Evolutionary conservation across 2,888 invertebrate genomes (phyloP), one percentile per base, ranked within the genome.

Genomic region (Nudaria mundana): DNA sequence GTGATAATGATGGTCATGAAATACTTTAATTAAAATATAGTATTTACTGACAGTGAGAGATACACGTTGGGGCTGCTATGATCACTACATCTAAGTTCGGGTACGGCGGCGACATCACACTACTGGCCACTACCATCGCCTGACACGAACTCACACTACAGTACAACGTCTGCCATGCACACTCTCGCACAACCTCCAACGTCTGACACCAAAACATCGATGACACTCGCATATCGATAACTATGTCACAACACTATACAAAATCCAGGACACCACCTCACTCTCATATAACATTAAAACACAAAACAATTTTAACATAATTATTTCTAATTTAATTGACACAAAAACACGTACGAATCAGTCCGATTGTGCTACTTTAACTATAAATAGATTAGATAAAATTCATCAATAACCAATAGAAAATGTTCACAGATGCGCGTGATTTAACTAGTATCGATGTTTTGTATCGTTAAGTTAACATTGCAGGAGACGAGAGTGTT

Each of bases 81-180:
- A 87, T 60, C 32, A 86, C 68, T 39, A 81, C 85, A 39, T 86
- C 86, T 44, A 83, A 47, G 26, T 60, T 66, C 2, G 86, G 85
- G 43, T 80, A 85, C 4, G 84, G 81, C 41, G 71, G 76, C 12
- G 77, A 66, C 52, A 83, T 46, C 14, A 81, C 34, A 16, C 70
- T 69, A 6, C 82, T 75, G 0, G 72, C 80, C 5, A 62, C 67
- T 1, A 78, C 75, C 29, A 81, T 46, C 35, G 60, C 64, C 49
- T 75, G 74, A 36, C 87, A 87, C 2, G 72, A 70, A 30, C 60
- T 61, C 35, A 79, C 37, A 1, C 81, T 79, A 42, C 85, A 87
- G 43, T 76, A 73, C 31, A 81, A 52, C 18, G 77, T 64, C 49
- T 70, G 72, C 73, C 78, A 73, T 15, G 76, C 75, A 49, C 81